Conservation (phyloP, 2,888 invertebrate species). For the Plutella xylostella region DNA sequence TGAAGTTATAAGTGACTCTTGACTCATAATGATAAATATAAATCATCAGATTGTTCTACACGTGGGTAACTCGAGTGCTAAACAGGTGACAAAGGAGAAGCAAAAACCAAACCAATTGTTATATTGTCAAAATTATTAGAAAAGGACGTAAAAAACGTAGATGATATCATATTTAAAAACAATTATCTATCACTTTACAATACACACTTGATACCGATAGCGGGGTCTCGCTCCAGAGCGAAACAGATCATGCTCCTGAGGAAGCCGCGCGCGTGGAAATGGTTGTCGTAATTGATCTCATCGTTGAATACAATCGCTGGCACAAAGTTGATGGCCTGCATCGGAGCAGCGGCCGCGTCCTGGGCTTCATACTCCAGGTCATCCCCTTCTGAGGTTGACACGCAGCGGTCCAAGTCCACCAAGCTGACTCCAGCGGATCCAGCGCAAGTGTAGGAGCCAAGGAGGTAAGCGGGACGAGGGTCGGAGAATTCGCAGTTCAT, state of each 20-base stretch:
- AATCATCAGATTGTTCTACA: too few relatives aligned
- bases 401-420: constrained; percentile 39
- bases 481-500: constrained; percentile 48
- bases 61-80: too few relatives aligned
- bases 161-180: too few relatives aligned
- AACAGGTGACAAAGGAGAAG: too few relatives aligned
- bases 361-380: constrained; percentile 35
- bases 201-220: constrained; percentile 33
- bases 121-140: too few relatives aligned
- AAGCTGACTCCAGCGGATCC: constrained; percentile 32
- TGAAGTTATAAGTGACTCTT: too few relatives aligned
- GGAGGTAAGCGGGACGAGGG: constrained; percentile 28
- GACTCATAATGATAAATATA: too few relatives aligned
- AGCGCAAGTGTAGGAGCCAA: constrained; percentile 39
- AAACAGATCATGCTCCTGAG: constrained; percentile 38
- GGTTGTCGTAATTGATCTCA: constrained; percentile 22
- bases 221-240: constrained; percentile 36
- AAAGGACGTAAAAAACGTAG: too few relatives aligned
- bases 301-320: constrained; percentile 45
- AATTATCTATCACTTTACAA: constrained; percentile 18
- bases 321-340: constrained; percentile 33
- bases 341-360: constrained; percentile 28
- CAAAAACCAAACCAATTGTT: too few relatives aligned
- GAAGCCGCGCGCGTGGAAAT: constrained; percentile 25
- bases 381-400: constrained; percentile 28